phyloP scores from a whole-genome alignment of 1,140 invertebrate species.

The Drosophila oshimai region DNA sequence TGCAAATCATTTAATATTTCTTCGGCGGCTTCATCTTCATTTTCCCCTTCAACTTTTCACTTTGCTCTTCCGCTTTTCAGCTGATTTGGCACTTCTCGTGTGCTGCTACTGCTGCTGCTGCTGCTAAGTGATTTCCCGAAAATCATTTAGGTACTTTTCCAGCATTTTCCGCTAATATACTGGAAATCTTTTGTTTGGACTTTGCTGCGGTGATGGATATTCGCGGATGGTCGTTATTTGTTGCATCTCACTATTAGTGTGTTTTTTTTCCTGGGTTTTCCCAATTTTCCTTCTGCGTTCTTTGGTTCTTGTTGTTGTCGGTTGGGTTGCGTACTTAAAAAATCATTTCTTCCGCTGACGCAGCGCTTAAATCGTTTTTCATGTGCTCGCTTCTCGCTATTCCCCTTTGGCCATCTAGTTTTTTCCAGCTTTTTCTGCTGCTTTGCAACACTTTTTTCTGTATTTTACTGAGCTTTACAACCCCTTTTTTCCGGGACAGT shows the following conservation, averaged over 20 bases:
- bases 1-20: constrained; percentile 65
- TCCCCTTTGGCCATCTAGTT: background rate
- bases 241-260: constrained; percentile 34
- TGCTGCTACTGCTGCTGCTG: too few relatives aligned
- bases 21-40: constrained; percentile 16
- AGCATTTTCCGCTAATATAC: constrained; percentile 6
- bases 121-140: constrained; percentile 48
- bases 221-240: constrained; percentile 67
- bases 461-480: background rate
- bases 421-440: too few relatives aligned
- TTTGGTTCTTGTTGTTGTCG: constrained; percentile 4
- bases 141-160: constrained; percentile 42
- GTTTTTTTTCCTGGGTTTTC: constrained; percentile 1
- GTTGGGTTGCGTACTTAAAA: constrained; percentile 60
- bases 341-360: constrained; percentile 64
- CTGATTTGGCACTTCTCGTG: constrained; percentile 59
- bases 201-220: constrained; percentile 48
- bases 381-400: constrained; percentile 1
- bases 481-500: background rate
- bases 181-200: background rate
- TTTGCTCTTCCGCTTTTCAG: constrained; percentile 12
- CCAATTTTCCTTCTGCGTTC: background rate
- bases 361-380: constrained; percentile 49
- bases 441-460: background rate
- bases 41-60: background rate